Evolutionary conservation across 1,140 invertebrate species (phyloP), one percentile per base, ranked within the genome.

Genomic region (Drosophila nigrodunni): DNA sequence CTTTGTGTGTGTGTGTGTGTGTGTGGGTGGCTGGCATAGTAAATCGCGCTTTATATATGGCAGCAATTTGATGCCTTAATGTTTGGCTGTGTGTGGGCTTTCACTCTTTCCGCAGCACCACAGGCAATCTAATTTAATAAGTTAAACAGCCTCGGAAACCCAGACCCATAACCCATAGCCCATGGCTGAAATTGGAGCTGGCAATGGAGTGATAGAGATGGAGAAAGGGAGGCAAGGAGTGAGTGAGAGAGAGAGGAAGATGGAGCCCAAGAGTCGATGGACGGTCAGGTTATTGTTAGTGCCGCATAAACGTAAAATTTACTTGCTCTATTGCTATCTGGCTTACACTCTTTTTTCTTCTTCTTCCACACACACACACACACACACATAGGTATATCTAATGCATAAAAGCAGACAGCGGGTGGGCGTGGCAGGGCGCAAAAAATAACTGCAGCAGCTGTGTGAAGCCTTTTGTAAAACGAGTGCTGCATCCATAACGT

Each of bases 11-110:
- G 3, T 30, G 25, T 30, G 25, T 30, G 25, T 25, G 25, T 30
- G 25, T 3, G 25, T 30, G 25, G 25, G 25, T 30, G 25, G 34
- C 15, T 7, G 21, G 35, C 54, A 59, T 37, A 58, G 70, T 67
- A 79, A 80, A 58, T 79, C 77, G 77, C 64, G 77, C 60, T 60
- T 79, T 75, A 80, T 80, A 80, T 79, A 80, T 80, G 78, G 71
- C 47, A 61, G 78, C 78, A 75, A 80, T 80, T 80, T 80, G 67
- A 70, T 70, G 72, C 72, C 65, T 61, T 68, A 74, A 74, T 74
- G 71, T 74, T 34, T 54, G 25, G 44, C 52, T 64, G 47, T 64
- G 47, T 64, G 50, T 41, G 43, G n/a, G 8, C 13, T 10, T 4
- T 34, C n/a, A 8, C 49, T 30, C 9, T 47, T 43, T 39, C 67